Percentiles rank a stretch among this genome's conserved stretches.
phyloP scores from a whole-genome alignment of 2,113 vertebrate species.

The Geococcyx californianus region DNA sequence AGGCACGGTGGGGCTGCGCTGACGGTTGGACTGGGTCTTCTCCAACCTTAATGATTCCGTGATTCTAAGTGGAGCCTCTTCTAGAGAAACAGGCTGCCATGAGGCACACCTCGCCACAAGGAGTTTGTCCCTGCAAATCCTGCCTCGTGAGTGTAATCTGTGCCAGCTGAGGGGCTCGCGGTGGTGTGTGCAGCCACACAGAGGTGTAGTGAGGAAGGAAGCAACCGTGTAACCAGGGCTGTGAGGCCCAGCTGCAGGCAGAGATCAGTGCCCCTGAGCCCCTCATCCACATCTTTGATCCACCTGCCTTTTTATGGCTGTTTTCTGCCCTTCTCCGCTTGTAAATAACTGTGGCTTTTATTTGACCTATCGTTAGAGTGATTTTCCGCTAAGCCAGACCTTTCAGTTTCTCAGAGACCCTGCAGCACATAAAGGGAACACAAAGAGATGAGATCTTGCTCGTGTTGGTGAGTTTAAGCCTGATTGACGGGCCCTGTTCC shows the following conservation, averaged over 20 bases:
- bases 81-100: background rate
- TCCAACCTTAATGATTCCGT: too few relatives aligned
- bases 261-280: background rate
- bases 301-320: background rate
- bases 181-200: background rate
- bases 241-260: background rate
- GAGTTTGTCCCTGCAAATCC: background rate
- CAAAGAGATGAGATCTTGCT: background rate
- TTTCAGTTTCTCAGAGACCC: background rate
- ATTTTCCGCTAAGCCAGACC: constrained; percentile 21
- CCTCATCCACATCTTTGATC: background rate
- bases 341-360: constrained; percentile 28
- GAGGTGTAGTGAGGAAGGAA: background rate
- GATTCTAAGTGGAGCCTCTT: background rate
- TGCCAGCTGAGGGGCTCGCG: background rate
- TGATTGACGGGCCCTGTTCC: background rate
- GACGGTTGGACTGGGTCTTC: too few relatives aligned
- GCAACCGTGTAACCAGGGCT: background rate
- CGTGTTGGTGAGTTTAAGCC: background rate
- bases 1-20: too few relatives aligned
- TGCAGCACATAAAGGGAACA: background rate
- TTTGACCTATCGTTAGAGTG: background rate
- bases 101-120: fast-evolving
- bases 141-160: fast-evolving
- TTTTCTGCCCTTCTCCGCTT: constrained; percentile 6